Percentiles rank a stretch among this genome's conserved stretches.
phyloP scores from a whole-genome alignment of 2,113 vertebrate species.

The Lethenteron reissneri region DNA sequence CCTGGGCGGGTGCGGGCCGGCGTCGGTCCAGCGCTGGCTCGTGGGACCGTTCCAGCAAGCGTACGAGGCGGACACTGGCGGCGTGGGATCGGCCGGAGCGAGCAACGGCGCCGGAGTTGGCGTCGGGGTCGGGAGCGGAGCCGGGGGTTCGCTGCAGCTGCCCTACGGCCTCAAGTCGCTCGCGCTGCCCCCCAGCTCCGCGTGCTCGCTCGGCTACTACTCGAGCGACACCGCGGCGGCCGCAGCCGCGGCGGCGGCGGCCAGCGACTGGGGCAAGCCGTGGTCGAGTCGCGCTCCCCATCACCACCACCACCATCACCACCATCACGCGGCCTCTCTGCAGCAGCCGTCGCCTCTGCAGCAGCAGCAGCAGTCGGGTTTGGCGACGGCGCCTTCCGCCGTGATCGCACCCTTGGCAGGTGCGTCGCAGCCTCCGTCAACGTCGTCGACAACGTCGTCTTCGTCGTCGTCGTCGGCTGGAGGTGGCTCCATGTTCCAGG shows the following conservation, averaged over 20 bases:
- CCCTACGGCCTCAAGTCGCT: neutral
- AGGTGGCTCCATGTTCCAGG: slow-evolving; percentile 1
- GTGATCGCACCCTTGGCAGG: too few relatives aligned
- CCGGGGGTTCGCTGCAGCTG: neutral
- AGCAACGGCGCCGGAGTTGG: neutral
- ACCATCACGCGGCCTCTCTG: too few relatives aligned
- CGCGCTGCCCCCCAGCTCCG: neutral
- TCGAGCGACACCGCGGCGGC: neutral
- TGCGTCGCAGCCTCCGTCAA: too few relatives aligned
- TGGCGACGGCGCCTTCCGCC: too few relatives aligned
- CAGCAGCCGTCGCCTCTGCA: neutral
- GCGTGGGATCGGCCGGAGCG: neutral
- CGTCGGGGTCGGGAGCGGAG: neutral
- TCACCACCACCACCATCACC: too few relatives aligned
- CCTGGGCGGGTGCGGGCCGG: neutral
- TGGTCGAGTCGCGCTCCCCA: neutral
- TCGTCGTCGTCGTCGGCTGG: neutral
- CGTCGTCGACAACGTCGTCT: neutral
- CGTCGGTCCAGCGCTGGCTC: neutral
- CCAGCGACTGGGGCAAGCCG: neutral
- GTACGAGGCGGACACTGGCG: neutral
- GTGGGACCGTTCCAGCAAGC: too few relatives aligned
- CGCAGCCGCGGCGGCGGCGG: neutral
- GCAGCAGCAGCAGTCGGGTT: too few relatives aligned
- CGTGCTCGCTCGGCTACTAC: slow-evolving; percentile 3